Conservation (phyloP, 2,888 invertebrate species). For the Sussaba pulchella region DNA sequence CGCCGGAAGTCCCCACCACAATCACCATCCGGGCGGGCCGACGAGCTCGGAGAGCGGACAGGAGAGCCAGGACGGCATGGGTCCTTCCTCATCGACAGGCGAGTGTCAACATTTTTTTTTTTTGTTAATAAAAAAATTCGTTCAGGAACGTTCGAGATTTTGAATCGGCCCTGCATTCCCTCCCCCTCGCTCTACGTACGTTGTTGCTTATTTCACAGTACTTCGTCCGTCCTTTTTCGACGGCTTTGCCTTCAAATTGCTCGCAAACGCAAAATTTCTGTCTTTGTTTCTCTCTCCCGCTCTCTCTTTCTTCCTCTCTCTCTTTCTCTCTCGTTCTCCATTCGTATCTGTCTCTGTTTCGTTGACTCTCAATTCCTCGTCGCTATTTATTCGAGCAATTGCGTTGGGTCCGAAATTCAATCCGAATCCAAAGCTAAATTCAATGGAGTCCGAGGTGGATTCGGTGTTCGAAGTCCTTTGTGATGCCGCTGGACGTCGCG, state of each 20-base stretch:
- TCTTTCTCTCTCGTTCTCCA: too few species aligned
- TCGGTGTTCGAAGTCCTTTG: neutral
- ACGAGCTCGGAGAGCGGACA: slow-evolving; percentile 83
- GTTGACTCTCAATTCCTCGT: neutral
- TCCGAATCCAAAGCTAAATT: slow-evolving; percentile 6
- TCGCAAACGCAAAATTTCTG: too few species aligned
- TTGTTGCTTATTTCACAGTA: neutral
- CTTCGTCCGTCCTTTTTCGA: too few species aligned
- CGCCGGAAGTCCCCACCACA: slow-evolving; percentile 80
- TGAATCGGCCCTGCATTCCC: too few species aligned
- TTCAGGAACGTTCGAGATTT: too few species aligned
- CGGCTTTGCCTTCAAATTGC: too few species aligned
- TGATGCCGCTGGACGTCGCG: neutral
- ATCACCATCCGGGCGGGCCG: slow-evolving; percentile 81
- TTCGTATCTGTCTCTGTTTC: too few species aligned
- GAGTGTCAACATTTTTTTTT: too few species aligned
- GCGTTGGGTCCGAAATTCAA: slow-evolving; percentile 29
- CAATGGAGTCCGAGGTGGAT: slow-evolving; percentile 7
- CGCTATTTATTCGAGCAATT: slow-evolving; percentile 34
- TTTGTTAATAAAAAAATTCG: too few species aligned
- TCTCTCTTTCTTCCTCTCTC: too few species aligned
- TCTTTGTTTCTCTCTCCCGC: too few species aligned
- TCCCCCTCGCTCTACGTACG: slow-evolving; percentile 12
- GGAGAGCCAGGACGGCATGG: slow-evolving; percentile 82
- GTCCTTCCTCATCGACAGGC: slow-evolving; percentile 80